Evolutionary conservation across 2,888 invertebrate genomes (phyloP), one percentile per base, ranked within the genome.

Genomic region (Hyposoter dolosus): DNA sequence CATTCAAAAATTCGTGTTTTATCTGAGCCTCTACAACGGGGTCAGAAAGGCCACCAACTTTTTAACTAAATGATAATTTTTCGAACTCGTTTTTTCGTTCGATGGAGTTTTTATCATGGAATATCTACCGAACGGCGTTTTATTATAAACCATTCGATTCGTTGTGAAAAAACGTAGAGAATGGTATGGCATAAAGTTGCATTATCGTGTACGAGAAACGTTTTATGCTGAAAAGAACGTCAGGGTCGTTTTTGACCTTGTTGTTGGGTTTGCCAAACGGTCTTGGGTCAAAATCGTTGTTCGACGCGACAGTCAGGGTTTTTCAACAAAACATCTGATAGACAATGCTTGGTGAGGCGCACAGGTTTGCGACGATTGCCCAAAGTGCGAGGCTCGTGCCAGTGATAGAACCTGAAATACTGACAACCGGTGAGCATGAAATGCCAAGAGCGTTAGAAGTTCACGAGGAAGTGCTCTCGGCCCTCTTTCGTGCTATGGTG

Each of bases 371-470:
- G 35, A 95, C 95, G 87, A 96, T 96, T 88, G 96, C 96, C 89
- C 95, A 95, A 89, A 93, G 93, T 81, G 96, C 96, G 91, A 96
- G 96, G 63, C 94, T 97, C 71, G 96, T 97, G 32, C 96, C 97
- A 2, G 96, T 97, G 90, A 96, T 97, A 69, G 96, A 97, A 91
- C 96, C 96, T 43, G 96, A 97, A 93, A 92, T 95, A 83, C 86
- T 93, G 32, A 91, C 87, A 10, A 96, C 95, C 91, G 96, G 96
- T 43, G 95, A 95, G 28, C 96, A 97, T 92, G 95, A 95, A 90
- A 93, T 96, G 88, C 95, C 95, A 65, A 94, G 95, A 56, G 95
- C 95, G 56, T 95, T 96, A 91, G 95, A 95, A 91, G 95, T 96
- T 78, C 92, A 91, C 81, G 90, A 91, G 85, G 89, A 91, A 40